These are phyloP conservation scores for Thymelicus lineola DNA, from an alignment of 2,888 invertebrate genomes.

Conservation along the genomic window DNA sequence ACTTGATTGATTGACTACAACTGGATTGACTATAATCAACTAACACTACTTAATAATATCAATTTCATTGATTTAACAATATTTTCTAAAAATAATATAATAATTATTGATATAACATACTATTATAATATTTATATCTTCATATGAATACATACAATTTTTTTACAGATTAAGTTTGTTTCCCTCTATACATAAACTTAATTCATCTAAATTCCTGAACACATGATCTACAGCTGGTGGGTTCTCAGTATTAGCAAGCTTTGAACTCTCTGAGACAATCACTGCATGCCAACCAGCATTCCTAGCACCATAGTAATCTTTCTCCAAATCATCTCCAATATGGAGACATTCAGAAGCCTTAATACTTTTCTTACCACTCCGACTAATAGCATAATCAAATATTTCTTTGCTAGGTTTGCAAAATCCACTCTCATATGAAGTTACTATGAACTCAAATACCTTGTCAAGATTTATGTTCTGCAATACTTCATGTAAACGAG, in stretches of 20 bases:
- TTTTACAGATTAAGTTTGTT: slow-evolving; percentile 51
- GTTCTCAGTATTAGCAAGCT: slow-evolving; percentile 43
- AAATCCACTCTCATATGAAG: slow-evolving; percentile 90
- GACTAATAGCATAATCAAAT: slow-evolving; percentile 86
- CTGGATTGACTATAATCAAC: no score
- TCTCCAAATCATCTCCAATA: slow-evolving; percentile 90
- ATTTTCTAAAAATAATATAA: no score
- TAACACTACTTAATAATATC: no score
- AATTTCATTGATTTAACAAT: no score
- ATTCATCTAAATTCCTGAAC: slow-evolving; percentile 61
- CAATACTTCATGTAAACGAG: slow-evolving; percentile 89
- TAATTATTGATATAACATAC: neutral
- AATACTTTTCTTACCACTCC: slow-evolving; percentile 68
- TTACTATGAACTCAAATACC: slow-evolving; percentile 92
- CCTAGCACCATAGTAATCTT: slow-evolving; percentile 92
- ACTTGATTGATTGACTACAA: no score
- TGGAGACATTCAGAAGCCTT: slow-evolving; percentile 89
- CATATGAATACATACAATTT: slow-evolving; percentile 20
- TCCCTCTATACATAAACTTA: slow-evolving; percentile 53
- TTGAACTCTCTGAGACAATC: slow-evolving; percentile 53
- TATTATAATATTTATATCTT: neutral
- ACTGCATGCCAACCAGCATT: slow-evolving; percentile 91
- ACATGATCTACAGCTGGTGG: slow-evolving; percentile 54
- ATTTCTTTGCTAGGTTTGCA: slow-evolving; percentile 92
- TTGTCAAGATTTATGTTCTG: slow-evolving; percentile 86